Base-by-base conservation (phyloP, 2,888 invertebrate genomes). In the Drosophila barbarae region DNA sequence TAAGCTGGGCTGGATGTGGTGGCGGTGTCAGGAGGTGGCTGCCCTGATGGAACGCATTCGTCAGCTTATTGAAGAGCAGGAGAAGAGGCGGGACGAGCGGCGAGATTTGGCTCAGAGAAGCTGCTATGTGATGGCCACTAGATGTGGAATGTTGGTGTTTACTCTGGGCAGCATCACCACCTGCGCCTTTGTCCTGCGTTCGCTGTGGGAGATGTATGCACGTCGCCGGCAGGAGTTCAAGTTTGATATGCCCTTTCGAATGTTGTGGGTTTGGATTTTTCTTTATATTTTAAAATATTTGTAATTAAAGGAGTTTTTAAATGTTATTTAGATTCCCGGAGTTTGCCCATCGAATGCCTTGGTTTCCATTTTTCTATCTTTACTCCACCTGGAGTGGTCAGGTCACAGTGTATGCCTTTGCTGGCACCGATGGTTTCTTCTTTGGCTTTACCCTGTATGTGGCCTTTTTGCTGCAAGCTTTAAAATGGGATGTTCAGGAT, bases 341-440 rank as follows among this genome's bases (percentile, higher is more conserved):
- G 0, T 18, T 69, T 2, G 76, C 71, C 0, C 78, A 78, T 53
- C 73, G 69, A 1, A 30, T 84, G 42, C 78, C 78, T 2, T 38
- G 76, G 39, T 78, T 82, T 30, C 73, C 76, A 0, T 30, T 84
- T 4, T 71, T 82, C 12, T 84, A 78, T 2, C 15, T 78, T 5
- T 78, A 78, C 50, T 78, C 78, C 38, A 66, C 67, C 1, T 78
- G 82, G 82, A 76, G 79, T 32, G 82, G 84, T 0, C 84, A 84
- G 53, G 38, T 78, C 9, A 82, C 84, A 0, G 84, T 73, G 5
- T 82, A 71, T 12, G 79, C 84, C 49, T 84, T 78, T 42, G 71
- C 67, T 1, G 84, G 71, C 55, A 84, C 79, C 6, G 78, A 78
- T 35, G 71, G 76, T 7, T 84, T 84, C 52, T 78, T 78, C 58